Percentiles rank a stretch among this genome's conserved stretches.
These are phyloP conservation scores for Poecilus cupreus DNA, from an alignment of 2,888 invertebrate species.

Conservation along the genomic window DNA sequence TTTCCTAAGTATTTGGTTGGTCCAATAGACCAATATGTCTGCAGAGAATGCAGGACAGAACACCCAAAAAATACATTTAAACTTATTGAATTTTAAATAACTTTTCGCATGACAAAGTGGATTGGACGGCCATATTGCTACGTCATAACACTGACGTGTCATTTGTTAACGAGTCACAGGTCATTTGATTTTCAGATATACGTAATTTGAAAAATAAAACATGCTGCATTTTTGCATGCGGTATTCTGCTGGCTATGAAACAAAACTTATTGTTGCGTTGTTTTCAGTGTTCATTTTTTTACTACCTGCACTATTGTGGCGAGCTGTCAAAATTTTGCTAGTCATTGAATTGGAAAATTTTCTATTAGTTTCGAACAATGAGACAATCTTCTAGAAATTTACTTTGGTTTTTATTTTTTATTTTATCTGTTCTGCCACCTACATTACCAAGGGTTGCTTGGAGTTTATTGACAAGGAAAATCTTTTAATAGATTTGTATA, in stretches of 20 bases:
- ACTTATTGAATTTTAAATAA: conserved; percentile 63
- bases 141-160: conserved; percentile 49
- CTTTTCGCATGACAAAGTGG: conserved; percentile 63
- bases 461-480: not conserved
- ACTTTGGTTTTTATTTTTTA: conserved; percentile 18
- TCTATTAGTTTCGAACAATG: conserved; percentile 56
- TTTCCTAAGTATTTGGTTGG: not conserved
- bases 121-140: conserved; percentile 50
- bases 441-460: not conserved
- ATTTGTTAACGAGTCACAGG: conserved; percentile 47
- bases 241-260: not conserved
- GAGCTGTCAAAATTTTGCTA: conserved; percentile 54
- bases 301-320: conserved; percentile 12
- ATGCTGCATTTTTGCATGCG: not conserved
- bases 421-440: not conserved
- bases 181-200: conserved; percentile 39
- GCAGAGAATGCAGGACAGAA: conserved; percentile 61
- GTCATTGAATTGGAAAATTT: conserved; percentile 58
- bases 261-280: conserved; percentile 29
- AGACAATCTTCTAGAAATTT: conserved; percentile 50
- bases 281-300: conserved; percentile 17
- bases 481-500: too few species aligned
- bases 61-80: conserved; percentile 61
- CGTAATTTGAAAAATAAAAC: not conserved
- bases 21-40: conserved; percentile 60